Base-by-base conservation (phyloP, 1,140 invertebrate species). In the Diorhabda carinulata region DNA sequence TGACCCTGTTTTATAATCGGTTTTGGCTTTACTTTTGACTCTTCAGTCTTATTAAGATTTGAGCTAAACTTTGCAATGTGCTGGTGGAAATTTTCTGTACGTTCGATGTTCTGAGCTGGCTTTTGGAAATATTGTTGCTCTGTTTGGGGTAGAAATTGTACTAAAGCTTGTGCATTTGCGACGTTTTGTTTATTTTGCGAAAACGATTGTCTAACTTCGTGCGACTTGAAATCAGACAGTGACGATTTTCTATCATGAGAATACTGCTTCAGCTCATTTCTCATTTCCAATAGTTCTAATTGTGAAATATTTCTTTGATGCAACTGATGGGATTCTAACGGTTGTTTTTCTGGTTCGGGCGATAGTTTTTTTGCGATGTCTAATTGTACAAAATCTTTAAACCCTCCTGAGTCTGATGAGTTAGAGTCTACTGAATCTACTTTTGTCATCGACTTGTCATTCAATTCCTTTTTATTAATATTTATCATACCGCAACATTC, bases 371-470 rank as follows among this genome's bases (percentile, higher is more conserved):
- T 66, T n/a, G 56, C 58, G 40, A 78, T 52, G 57, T 78, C 76
- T 52, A 77, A 57, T 56, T 80, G 79, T 8, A 80, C 65, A 60
- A 81, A 81, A 52, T 81, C 80, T 68, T 81, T 81, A 64, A 81
- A 81, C 10, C 80, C 80, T 25, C 80, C 80, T 4, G 80, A 81
- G 70, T 81, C 80, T 0, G 80, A 81, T 0, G 78, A 80, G 62
- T 77, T 80, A 2, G 80, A 81, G 67, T 81, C 80, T 6, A 79
- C 44, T 3, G 79, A 81, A 61, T 81, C 80, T 57, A 80, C 70
- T 77, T 81, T 81, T 5, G 72, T 76, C 70, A 80, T 74, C 4
- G 73, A 69, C 66, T 79, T 77, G 6, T 70, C 72, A 56, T 77
- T 76, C 43, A 80, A 62, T 65, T 80, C 79, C 64, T 80, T 79